phyloP scores from a whole-genome alignment of 2,888 invertebrate genomes.

The Tanypteryx hageni region DNA sequence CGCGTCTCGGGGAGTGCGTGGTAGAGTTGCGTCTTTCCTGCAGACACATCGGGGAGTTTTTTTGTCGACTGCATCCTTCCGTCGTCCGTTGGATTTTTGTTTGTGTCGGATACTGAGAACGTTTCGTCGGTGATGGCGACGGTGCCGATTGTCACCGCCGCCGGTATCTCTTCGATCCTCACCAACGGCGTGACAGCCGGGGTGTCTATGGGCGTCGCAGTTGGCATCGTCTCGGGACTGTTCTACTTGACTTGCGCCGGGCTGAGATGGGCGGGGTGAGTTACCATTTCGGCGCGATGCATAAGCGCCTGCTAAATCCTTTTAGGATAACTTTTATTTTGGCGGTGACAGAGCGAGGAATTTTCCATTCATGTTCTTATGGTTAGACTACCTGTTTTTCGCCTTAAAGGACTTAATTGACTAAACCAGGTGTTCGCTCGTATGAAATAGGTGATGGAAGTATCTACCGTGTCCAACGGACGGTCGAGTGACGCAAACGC shows the following conservation, averaged over 20 bases:
- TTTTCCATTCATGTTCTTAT: too few relatives aligned
- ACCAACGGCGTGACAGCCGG: conserved; percentile 72
- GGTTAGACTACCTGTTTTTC: too few relatives aligned
- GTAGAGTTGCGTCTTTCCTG: too few relatives aligned
- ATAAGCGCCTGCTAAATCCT: background rate
- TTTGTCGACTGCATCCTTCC: background rate
- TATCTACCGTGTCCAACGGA: too few relatives aligned
- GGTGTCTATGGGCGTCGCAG: conserved; percentile 81
- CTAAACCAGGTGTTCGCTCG: too few relatives aligned
- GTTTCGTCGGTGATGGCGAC: conserved; percentile 24
- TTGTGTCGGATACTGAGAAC: background rate
- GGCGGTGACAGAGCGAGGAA: too few relatives aligned
- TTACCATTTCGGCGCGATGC: conserved; percentile 66
- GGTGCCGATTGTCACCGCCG: conserved; percentile 43
- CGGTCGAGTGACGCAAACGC: too few relatives aligned
- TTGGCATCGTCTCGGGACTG: conserved; percentile 83
- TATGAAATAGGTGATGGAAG: too few relatives aligned
- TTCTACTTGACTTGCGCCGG: conserved; percentile 81
- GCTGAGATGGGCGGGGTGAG: conserved; percentile 78
- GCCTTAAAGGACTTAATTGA: too few relatives aligned
- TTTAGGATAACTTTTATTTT: too few relatives aligned
- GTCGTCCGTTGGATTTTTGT: background rate
- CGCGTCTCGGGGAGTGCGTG: background rate
- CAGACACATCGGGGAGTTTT: background rate
- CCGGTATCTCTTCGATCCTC: conserved; percentile 39